A percentile compares a stretch with the other conserved stretches of the same genome.
phyloP scores from a whole-genome alignment of 2,113 vertebrate species.

The Herpetotheres cachinnans region DNA sequence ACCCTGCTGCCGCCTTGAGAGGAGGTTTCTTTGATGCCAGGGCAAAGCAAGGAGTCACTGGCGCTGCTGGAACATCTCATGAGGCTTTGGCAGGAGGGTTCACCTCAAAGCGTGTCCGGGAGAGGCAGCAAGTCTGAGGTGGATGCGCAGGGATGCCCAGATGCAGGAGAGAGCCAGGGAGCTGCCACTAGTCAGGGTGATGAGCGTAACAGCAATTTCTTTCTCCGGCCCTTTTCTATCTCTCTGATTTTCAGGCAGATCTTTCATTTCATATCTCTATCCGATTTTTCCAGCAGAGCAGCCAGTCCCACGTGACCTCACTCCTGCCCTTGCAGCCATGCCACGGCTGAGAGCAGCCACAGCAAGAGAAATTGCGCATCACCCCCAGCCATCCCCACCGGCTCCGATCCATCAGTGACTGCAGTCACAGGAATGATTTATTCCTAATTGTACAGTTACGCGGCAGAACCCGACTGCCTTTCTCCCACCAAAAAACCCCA shows the following conservation, averaged over 20 bases:
- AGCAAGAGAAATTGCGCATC: background rate
- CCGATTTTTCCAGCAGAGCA: background rate
- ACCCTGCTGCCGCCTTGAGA: background rate
- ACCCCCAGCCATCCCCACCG: background rate
- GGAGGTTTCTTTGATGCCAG: background rate
- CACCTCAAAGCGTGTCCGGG: fast-evolving
- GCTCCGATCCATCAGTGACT: background rate
- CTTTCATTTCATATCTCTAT: background rate
- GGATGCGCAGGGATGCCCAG: background rate
- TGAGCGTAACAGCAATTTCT: background rate
- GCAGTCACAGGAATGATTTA: background rate
- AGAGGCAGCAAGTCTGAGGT: fast-evolving
- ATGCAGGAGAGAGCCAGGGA: background rate
- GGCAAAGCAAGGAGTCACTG: background rate
- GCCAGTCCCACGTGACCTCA: background rate
- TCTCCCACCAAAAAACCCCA: background rate
- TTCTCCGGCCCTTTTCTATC: background rate
- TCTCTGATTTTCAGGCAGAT: background rate
- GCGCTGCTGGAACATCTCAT: background rate
- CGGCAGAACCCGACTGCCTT: background rate
- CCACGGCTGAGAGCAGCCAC: background rate
- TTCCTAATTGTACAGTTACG: background rate
- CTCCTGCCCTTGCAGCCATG: background rate
- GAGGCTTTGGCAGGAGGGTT: background rate
- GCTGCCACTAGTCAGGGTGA: background rate